phyloP scores from a whole-genome alignment of 2,888 invertebrate genomes.

The Dolomedes plantarius region DNA sequence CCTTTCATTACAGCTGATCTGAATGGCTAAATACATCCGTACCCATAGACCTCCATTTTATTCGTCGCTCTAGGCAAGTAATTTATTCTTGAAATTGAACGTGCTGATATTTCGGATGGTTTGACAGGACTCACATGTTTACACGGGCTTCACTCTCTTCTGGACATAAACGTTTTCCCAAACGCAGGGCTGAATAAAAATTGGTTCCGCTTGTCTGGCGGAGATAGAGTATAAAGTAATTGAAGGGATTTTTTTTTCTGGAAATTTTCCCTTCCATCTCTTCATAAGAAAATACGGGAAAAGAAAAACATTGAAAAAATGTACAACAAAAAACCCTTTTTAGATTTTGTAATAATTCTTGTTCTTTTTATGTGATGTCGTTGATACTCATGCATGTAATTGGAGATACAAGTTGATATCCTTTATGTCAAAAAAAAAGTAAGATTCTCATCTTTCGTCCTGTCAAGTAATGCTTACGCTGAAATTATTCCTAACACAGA shows the following conservation, averaged over 20 bases:
- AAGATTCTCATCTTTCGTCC: too few relatives aligned
- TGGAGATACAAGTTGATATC: too few relatives aligned
- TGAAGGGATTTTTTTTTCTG: background rate
- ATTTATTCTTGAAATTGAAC: background rate
- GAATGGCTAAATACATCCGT: slow-evolving; percentile 26
- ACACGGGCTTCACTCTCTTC: background rate
- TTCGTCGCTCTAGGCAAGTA: background rate
- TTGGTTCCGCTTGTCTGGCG: background rate
- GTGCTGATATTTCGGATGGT: background rate
- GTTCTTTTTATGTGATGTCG: too few relatives aligned
- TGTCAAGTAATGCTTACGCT: too few relatives aligned
- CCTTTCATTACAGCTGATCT: background rate
- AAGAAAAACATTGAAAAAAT: too few relatives aligned
- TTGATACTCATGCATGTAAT: too few relatives aligned
- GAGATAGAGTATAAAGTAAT: background rate
- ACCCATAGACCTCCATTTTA: slow-evolving; percentile 55
- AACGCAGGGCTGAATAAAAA: background rate
- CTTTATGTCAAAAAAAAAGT: too few relatives aligned
- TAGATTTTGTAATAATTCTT: too few relatives aligned
- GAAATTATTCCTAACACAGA: too few relatives aligned
- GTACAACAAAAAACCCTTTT: too few relatives aligned
- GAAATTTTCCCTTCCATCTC: background rate
- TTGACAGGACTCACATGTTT: background rate
- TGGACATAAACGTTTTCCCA: background rate
- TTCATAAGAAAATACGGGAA: too few relatives aligned